Conservation (phyloP, 1,140 invertebrate species). For the Augochlora pura region DNA sequence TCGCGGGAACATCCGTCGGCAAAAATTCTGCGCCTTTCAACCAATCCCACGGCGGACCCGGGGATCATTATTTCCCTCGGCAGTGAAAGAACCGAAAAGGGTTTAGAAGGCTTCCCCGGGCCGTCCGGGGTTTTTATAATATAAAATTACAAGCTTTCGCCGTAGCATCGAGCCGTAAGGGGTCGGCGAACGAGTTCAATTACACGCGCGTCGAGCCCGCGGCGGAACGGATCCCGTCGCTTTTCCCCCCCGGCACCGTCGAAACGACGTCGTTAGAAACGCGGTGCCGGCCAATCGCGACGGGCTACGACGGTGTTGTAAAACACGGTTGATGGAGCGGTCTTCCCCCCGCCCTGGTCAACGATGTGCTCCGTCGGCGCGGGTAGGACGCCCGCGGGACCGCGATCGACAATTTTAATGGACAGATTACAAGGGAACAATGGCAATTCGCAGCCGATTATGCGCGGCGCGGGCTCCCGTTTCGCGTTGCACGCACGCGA, state of each 20-base stretch:
- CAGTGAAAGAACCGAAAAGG: no score
- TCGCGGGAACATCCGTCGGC: no score
- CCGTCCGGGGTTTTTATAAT: no score
- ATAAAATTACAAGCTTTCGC: no score
- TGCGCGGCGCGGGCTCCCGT: neutral
- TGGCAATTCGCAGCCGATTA: slow-evolving; percentile 43
- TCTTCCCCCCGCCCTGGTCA: neutral
- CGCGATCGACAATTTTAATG: slow-evolving; percentile 49
- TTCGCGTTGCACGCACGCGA: no score
- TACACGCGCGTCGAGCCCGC: neutral
- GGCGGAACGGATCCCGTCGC: neutral
- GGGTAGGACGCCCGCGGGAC: slow-evolving; percentile 43
- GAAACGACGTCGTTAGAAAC: slow-evolving; percentile 10
- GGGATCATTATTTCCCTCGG: no score
- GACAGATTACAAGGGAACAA: slow-evolving; percentile 32
- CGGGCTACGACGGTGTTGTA: neutral
- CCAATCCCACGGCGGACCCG: no score
- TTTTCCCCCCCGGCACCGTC: neutral
- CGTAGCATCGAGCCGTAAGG: no score
- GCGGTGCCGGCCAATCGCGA: neutral
- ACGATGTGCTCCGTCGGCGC: slow-evolving; percentile 13
- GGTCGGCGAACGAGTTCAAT: neutral
- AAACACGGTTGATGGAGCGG: slow-evolving; percentile 8
- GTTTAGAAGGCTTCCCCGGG: no score
- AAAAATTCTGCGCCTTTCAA: no score